These are phyloP conservation scores for Lontra canadensis DNA, from an alignment of 2,113 vertebrate genomes.

Conservation along the genomic window DNA sequence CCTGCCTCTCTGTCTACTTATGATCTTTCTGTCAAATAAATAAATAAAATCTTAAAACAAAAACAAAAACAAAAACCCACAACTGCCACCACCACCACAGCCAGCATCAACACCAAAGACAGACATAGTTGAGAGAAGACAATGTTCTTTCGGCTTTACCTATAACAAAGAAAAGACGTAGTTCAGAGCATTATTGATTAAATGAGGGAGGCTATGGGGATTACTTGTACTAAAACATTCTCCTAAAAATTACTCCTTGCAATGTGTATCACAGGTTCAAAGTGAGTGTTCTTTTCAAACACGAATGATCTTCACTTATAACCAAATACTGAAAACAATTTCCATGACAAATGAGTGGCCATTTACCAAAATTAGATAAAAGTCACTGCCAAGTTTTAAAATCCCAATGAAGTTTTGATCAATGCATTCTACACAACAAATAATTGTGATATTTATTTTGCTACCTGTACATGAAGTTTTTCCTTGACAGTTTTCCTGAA, in stretches of 20 bases:
- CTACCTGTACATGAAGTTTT: neutral
- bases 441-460: neutral
- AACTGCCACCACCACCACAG: accelerated
- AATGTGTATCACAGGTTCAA: neutral
- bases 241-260: neutral
- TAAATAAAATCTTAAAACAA: too few species aligned
- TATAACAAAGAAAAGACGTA: neutral
- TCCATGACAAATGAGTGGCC: neutral
- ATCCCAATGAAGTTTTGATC: neutral
- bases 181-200: neutral
- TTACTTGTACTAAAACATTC: neutral
- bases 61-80: too few species aligned
- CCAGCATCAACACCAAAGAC: neutral
- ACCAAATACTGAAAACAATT: neutral
- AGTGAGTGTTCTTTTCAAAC: neutral
- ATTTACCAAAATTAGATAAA: conserved; percentile 14
- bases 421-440: neutral
- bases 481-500: neutral
- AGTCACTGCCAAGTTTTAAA: neutral
- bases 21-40: too few species aligned
- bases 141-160: neutral
- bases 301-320: neutral
- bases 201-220: neutral
- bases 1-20: too few species aligned
- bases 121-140: neutral